Evolutionary conservation across 1,140 invertebrate species (phyloP), one percentile per base, ranked within the genome.

Genomic region (Drosophila tropicalis): DNA sequence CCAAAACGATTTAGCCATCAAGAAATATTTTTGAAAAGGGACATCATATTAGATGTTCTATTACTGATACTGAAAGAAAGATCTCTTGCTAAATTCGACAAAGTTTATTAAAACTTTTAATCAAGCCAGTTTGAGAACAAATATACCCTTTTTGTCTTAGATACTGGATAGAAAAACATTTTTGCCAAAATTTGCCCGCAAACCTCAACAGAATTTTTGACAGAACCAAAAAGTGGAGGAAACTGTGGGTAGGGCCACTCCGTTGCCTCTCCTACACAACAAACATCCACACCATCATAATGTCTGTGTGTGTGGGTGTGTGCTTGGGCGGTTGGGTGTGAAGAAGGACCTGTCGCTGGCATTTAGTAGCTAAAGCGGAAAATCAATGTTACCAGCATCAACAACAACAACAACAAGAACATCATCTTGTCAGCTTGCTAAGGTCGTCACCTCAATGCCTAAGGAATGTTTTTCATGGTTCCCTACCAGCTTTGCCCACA

Each of bases 161-260:
- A 55, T 57, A 40, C 44, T 66, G 41, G 61, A 61, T 71, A 82
- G 64, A 81, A 70, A 84, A 84, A 87, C 80, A 89, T 81, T 87
- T 80, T 71, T 83, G 62, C 76, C 80, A 80, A 87, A 84, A 89
- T 87, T 78, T 87, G 76, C 80, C 84, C 80, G 84, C 84, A 87
- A 87, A 89, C 84, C 84, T 90, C 84, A 84, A 89, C 81, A 81
- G 81, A 63, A 89, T 84, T 83, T 89, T 75, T 62, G 55, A 55
- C 34, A 39, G 41, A 63, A 29, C 17, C n/a, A 51, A 22, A 5
- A 44, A 47, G 61, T 17, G 51, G 60, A 36, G 34, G 44, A 40
- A 69, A 60, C 62, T 64, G 47, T 61, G 72, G 39, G 39, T 51
- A 70, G 75, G 83, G 70, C 72, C 67, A 81, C 78, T 78, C 81